Conservation (phyloP, 2,888 invertebrate genomes). For the Xanthia togata region DNA sequence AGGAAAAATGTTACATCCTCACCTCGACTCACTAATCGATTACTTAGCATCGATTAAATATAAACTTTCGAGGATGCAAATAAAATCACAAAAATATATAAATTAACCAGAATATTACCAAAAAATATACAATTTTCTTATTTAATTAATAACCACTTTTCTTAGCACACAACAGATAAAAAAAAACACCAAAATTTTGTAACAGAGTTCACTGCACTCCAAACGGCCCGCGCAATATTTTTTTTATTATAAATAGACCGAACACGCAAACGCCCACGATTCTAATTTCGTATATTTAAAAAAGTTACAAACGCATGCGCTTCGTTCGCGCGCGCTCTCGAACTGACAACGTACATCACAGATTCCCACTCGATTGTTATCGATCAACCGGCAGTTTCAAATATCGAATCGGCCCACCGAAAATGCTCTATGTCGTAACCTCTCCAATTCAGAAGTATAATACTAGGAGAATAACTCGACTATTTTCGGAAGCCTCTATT, state of each 20-base stretch:
- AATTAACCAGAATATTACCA: constrained; percentile 37
- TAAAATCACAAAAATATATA: constrained; percentile 10
- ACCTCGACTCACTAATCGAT: constrained; percentile 54
- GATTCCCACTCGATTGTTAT: constrained; percentile 70
- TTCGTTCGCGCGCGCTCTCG: constrained; percentile 77
- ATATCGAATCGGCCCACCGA: constrained; percentile 49
- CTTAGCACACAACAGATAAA: constrained; percentile 54
- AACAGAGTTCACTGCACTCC: constrained; percentile 86
- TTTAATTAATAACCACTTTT: constrained; percentile 63
- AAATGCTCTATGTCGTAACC: constrained; percentile 22
- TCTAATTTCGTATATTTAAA: constrained; percentile 72
- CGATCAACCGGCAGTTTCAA: constrained; percentile 73
- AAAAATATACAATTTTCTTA: constrained; percentile 26
- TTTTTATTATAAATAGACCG: constrained; percentile 79
- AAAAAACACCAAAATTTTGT: constrained; percentile 67
- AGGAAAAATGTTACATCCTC: constrained; percentile 60
- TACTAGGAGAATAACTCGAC: constrained; percentile 34
- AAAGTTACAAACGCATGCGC: constrained; percentile 78
- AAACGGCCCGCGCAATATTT: constrained; percentile 68
- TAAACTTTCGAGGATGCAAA: constrained; percentile 25
- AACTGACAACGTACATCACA: constrained; percentile 76
- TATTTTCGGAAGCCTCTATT: constrained; percentile 31
- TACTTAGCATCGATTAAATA: constrained; percentile 31
- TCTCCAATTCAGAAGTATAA: constrained; percentile 44
- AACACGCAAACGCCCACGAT: constrained; percentile 75